Evolutionary conservation across 2,797 vertebrate genomes (phyloP), one percentile per base, ranked within the genome.

Genomic region (Leuciscus waleckii): DNA sequence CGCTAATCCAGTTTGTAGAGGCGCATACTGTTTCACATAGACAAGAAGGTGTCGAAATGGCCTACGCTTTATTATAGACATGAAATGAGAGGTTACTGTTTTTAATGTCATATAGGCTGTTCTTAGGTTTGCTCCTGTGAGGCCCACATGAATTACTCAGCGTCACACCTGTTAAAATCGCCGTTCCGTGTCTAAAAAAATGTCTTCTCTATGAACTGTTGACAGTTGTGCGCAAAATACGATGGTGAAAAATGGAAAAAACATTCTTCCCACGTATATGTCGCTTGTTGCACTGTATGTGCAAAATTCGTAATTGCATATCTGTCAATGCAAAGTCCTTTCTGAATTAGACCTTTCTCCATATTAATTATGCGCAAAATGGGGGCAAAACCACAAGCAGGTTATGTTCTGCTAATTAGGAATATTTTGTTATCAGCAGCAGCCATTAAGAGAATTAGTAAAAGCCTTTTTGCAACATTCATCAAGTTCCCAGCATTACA

Each of bases 1-100:
- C 73, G 84, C 89, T 90, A 90, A 88, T 88, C 84, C 87, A 86
- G 89, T 88, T 85, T 87, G 71, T 71, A 65, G 58, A 85, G 82
- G 68, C 61, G 68, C 54, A 58, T 67, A 84, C 83, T 84, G 87
- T 88, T 88, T 77, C 85, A 82, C 85, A 82, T 83, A 82, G 83
- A 80, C 75, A 79, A 70, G 23, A 83, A 89, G 85, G 80, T 89
- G 87, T 88, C 29, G 35, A 75, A 85, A 85, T 83, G 85, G 88
- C 87, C 88, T 86, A 83, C 79, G 69, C 85, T 86, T 35, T 82
- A 74, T 73, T 75, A 76, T 67, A 79, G 69, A 82, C n/a, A 61
- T 83, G 79, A 77, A 86, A 86, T 56, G 39, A 82, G 79, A 37
- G 58, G 46, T 68, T 70, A 85, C 76, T 73, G 46, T 81, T 86